A percentile compares a stretch with the other conserved stretches of the same genome.
Conservation (phyloP, 1,140 invertebrate species). For the Panagrolaimus sp. region DNA sequence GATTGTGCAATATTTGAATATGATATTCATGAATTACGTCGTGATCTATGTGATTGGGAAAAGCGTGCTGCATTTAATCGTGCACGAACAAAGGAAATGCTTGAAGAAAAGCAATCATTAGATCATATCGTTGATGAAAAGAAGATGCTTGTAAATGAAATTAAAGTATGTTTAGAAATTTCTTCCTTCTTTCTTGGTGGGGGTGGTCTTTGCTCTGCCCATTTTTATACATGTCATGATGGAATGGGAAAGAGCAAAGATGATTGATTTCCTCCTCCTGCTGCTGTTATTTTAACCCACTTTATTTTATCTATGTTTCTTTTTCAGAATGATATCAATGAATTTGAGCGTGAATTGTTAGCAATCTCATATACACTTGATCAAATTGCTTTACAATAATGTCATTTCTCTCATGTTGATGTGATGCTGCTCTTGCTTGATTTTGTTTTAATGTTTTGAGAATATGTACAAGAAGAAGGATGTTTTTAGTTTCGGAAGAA, state of each 20-base stretch:
- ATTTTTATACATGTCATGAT: too few species aligned
- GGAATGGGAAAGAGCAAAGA: too few species aligned
- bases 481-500: too few species aligned
- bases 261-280: too few species aligned
- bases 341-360: slow-evolving; percentile 8
- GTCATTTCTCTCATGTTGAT: neutral
- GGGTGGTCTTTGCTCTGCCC: too few species aligned
- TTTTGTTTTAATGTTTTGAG: too few species aligned
- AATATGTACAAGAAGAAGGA: too few species aligned
- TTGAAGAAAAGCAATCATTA: neutral
- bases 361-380: slow-evolving; percentile 3
- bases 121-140: neutral
- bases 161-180: neutral
- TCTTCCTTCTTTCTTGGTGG: too few species aligned
- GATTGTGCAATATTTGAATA: neutral
- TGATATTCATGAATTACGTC: neutral
- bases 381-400: neutral
- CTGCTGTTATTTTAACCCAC: too few species aligned
- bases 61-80: slow-evolving; percentile 13
- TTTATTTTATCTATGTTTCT: too few species aligned
- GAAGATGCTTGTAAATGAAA: neutral
- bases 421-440: too few species aligned
- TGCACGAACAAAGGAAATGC: slow-evolving; percentile 8
- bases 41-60: neutral
- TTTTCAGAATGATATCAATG: slow-evolving; percentile 10